These are phyloP conservation scores for Hydropsyche tenuis DNA, from an alignment of 1,140 invertebrate species.

Conservation along the genomic window DNA sequence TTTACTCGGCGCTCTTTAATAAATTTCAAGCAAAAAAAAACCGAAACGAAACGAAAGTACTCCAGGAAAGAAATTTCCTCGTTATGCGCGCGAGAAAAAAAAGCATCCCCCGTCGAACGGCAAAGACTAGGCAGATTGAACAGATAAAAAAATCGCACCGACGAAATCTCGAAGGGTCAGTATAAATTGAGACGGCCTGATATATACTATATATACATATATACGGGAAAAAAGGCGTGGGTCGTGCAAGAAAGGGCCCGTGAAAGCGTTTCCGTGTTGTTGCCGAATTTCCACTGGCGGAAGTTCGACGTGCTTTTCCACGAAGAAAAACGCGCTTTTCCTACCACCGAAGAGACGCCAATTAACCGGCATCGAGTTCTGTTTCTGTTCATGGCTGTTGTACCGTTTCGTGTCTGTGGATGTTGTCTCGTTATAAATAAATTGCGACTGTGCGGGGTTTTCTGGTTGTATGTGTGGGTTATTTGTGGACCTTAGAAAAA, in stretches of 20 bases:
- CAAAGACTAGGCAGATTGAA: not conserved
- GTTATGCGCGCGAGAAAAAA: conserved; percentile 2
- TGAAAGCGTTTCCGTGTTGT: conserved; percentile 35
- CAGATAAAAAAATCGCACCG: conserved; percentile 27
- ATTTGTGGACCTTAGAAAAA: no score
- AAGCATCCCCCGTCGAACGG: not conserved
- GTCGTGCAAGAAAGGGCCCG: not conserved
- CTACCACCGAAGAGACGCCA: no score
- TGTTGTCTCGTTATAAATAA: no score
- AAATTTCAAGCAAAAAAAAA: not conserved
- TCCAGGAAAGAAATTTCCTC: not conserved
- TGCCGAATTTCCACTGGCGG: conserved; percentile 14
- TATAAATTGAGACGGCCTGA: conserved; percentile 7
- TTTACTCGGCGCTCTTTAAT: conserved; percentile 6
- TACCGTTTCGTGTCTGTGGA: no score
- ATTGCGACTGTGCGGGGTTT: no score
- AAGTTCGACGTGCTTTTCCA: conserved; percentile 18
- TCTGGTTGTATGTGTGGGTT: no score
- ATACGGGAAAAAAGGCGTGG: no score
- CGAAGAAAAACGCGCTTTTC: not conserved
- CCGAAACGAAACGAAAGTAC: not conserved
- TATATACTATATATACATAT: no score
- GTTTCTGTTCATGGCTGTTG: no score
- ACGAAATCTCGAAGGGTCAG: conserved; percentile 25
- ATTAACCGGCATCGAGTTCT: no score